phyloP scores from a whole-genome alignment of 1,140 invertebrate genomes.

The Oscheius sp. region DNA sequence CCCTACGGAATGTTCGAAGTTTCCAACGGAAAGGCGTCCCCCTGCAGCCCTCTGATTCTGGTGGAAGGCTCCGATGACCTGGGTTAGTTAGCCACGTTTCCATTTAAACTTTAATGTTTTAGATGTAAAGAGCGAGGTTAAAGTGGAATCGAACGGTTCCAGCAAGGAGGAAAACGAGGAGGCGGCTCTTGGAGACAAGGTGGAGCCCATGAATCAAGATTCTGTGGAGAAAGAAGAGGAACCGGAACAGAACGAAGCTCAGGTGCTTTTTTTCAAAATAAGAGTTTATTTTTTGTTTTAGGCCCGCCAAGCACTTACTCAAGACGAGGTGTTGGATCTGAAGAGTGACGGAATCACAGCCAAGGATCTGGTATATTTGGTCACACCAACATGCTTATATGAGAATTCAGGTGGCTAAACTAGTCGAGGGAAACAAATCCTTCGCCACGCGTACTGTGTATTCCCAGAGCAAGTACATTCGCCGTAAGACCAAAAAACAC shows the following conservation, averaged over 20 bases:
- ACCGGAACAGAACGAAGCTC: neutral
- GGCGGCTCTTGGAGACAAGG: neutral
- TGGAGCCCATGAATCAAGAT: neutral
- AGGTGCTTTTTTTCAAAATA: neutral
- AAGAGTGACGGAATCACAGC: constrained; percentile 10
- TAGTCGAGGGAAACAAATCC: constrained; percentile 27
- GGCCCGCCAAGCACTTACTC: neutral
- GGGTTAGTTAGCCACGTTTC: neutral
- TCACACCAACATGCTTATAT: neutral
- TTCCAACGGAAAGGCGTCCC: neutral
- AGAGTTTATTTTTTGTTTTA: neutral
- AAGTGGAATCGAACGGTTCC: neutral
- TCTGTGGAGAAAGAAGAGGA: neutral
- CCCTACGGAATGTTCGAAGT: constrained; percentile 28
- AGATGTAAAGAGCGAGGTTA: neutral
- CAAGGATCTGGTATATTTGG: neutral
- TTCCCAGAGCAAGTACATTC: constrained; percentile 34
- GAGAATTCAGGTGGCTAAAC: constrained; percentile 23
- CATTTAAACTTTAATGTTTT: neutral
- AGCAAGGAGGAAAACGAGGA: neutral
- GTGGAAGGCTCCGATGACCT: neutral
- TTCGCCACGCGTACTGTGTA: constrained; percentile 18
- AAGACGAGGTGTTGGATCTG: constrained; percentile 22
- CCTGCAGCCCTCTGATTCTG: neutral
- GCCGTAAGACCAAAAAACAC: constrained; percentile 34